Percentiles rank a stretch among this genome's conserved stretches.
These are phyloP conservation scores for Hydroisotoma schaefferi DNA, from an alignment of 2,888 invertebrate genomes.

Conservation along the genomic window DNA sequence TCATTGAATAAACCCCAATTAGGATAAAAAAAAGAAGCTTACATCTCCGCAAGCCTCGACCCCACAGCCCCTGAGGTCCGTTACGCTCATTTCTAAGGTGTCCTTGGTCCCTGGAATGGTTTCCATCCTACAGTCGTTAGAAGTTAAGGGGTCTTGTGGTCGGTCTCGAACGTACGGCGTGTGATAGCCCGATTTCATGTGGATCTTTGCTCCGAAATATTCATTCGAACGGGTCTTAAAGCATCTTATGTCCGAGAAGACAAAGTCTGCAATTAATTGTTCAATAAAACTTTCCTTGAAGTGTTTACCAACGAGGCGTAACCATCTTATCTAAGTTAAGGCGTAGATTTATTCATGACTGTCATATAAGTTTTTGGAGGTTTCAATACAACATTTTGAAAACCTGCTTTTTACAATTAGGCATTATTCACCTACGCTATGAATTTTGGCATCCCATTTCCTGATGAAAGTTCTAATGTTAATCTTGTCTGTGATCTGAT, in stretches of 20 bases:
- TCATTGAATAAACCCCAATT: no score
- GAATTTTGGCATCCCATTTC: no score
- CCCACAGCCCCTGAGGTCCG: conserved; percentile 45
- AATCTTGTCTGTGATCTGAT: no score
- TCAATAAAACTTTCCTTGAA: no score
- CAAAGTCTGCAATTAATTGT: conserved; percentile 42
- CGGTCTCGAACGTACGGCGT: conserved; percentile 45
- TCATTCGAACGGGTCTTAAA: conserved; percentile 41
- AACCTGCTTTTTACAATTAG: no score
- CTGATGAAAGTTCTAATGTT: no score
- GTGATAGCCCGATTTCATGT: conserved; percentile 45
- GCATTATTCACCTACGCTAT: no score
- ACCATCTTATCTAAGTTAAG: no score
- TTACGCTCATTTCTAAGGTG: conserved; percentile 41
- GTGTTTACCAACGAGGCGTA: no score
- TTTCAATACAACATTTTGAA: no score
- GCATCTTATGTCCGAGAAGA: conserved; percentile 47
- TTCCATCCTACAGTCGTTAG: conserved; percentile 43
- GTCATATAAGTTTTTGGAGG: no score
- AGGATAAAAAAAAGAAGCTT: conserved; percentile 1
- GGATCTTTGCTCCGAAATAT: conserved; percentile 47
- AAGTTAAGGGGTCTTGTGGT: conserved; percentile 45
- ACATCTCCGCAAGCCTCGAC: conserved; percentile 47
- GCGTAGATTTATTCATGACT: no score
- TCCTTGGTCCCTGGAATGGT: conserved; percentile 26